A percentile compares a stretch with the other conserved stretches of the same genome.
Conservation (phyloP, 2,888 invertebrate genomes). For the Acleris holmiana region DNA sequence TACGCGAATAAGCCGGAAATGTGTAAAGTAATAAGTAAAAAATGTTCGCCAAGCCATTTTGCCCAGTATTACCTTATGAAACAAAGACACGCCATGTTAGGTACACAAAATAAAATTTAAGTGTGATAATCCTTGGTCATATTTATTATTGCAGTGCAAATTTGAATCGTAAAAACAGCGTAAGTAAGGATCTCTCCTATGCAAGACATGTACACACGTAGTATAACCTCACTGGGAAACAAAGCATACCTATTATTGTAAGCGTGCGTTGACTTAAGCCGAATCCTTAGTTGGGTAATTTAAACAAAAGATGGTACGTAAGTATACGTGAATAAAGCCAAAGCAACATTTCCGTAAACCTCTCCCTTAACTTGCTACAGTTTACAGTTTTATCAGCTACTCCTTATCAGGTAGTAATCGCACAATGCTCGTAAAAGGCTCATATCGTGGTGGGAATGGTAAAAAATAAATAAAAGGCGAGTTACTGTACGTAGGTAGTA, state of each 20-base stretch:
- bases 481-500: slow-evolving; percentile 69
- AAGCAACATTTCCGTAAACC: slow-evolving; percentile 59
- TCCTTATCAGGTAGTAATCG: slow-evolving; percentile 68
- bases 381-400: slow-evolving; percentile 46
- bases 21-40: slow-evolving; percentile 57
- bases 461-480: slow-evolving; percentile 67
- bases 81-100: not conserved
- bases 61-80: slow-evolving; percentile 34
- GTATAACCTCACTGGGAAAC: too few species aligned
- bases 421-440: slow-evolving; percentile 74
- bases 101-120: not conserved
- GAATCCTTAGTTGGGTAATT: too few species aligned
- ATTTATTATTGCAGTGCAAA: slow-evolving; percentile 16
- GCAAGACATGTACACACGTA: too few species aligned
- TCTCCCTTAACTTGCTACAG: slow-evolving; percentile 50
- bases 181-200: not conserved
- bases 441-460: slow-evolving; percentile 66
- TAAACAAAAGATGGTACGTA: not conserved
- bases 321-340: slow-evolving; percentile 8
- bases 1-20: slow-evolving; percentile 63
- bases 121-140: slow-evolving; percentile 15
- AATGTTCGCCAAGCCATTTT: slow-evolving; percentile 47
- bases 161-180: slow-evolving; percentile 15
- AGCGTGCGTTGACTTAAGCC: too few species aligned
- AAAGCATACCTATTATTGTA: too few species aligned